Evolutionary conservation across 2,797 vertebrate genomes (phyloP), one percentile per base, ranked within the genome.

Genomic region (Notamacropus eugenii): DNA sequence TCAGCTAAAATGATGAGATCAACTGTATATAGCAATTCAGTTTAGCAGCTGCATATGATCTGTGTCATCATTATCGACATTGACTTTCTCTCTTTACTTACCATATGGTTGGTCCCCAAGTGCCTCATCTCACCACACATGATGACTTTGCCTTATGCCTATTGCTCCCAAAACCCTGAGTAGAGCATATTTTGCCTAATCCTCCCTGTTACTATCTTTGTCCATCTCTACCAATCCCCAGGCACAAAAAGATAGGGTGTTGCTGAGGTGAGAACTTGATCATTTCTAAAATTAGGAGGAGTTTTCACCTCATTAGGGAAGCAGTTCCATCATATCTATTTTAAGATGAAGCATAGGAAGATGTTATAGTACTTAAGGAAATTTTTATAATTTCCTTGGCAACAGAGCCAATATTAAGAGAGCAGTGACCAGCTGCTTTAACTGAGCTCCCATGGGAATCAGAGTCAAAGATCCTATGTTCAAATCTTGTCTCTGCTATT

Each of bases 1-100:
- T 55, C 58, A 56, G 28, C 91, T 87, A 57, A 95, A 92, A 93
- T 56, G 52, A 67, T 93, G 40, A 92, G 40, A 93, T 87, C 52
- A 82, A 31, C 58, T 87, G 27, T 92, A 27, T 91, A 50, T 27
- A 67, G 94, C 55, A 11, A 82, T 93, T 91, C 82, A 90, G 52
- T 27, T 92, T 55, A 22, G 62, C 29, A 82, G 14, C 6, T 8
- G 90, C 55, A 95, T 1, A 2, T 67, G 74, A 6, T 34, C 27
- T 67, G 22, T 87, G n/a, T 90, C 3, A 0, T 54, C 55, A 24
- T 5, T 6, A 46, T 8, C 0, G 14, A n/a, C 82, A 58, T 1
- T 12, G 29, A 9, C n/a, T 57, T 91, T 57, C 5, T 27, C 46
- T 93, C 50, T 55, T 90, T n/a, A 56, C 4, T 4, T 67, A 56